Conservation (phyloP, 2,888 invertebrate species). For the Caenorhabditis zanzibari region DNA sequence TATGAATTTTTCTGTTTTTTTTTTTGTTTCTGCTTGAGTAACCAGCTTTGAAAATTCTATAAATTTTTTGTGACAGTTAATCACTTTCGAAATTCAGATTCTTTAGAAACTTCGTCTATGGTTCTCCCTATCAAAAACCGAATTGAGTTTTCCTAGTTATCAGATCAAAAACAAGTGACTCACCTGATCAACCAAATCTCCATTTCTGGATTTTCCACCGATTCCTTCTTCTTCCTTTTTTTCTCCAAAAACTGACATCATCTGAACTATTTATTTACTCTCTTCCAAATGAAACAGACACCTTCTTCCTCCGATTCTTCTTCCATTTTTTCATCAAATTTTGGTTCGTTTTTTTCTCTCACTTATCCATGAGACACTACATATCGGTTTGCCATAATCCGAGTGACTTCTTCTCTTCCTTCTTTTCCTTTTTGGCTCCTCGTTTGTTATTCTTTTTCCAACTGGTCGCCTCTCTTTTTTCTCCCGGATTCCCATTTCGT, state of each 20-base stretch:
- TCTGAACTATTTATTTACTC: slow-evolving; percentile 25
- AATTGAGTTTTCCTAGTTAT: slow-evolving; percentile 1
- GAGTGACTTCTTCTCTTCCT: slow-evolving; percentile 31
- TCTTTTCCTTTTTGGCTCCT: slow-evolving; percentile 43
- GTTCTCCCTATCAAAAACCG: not conserved
- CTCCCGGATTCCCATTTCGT: slow-evolving; percentile 36
- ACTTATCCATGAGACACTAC: slow-evolving; percentile 29
- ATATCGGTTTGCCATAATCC: slow-evolving; percentile 41
- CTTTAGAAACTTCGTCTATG: not conserved
- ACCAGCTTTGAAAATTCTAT: not conserved
- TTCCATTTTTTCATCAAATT: slow-evolving; percentile 15
- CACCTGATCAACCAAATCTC: not conserved
- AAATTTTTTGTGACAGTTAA: not conserved
- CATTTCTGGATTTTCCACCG: slow-evolving; percentile 7
- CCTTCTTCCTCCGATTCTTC: not conserved
- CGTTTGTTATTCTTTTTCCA: slow-evolving; percentile 51
- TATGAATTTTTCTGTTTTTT: no score
- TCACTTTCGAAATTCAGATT: not conserved
- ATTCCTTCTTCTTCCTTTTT: not conserved
- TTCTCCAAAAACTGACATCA: slow-evolving; percentile 24
- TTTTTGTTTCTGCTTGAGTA: no score
- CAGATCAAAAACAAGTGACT: slow-evolving; percentile 8
- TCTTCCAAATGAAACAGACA: slow-evolving; percentile 14
- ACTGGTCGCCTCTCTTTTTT: slow-evolving; percentile 10
- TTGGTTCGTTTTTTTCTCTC: slow-evolving; percentile 22